Conservation (phyloP, 2,113 vertebrate genomes). For the Rhizomys pruinosus region DNA sequence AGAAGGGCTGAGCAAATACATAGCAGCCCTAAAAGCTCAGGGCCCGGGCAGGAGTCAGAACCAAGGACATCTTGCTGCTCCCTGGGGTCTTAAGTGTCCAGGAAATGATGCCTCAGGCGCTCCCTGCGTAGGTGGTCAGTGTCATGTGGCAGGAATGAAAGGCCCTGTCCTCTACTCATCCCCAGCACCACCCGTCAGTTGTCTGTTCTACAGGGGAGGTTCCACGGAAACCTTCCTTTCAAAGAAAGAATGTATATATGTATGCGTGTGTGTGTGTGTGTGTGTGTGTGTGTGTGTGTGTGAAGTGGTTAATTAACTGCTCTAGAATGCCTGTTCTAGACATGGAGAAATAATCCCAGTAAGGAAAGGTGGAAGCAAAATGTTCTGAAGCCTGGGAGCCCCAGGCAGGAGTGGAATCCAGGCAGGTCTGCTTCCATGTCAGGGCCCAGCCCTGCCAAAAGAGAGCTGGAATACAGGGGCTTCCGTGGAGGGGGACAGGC, state of each 20-base stretch:
- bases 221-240: background rate
- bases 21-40: no score
- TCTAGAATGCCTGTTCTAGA: background rate
- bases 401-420: background rate
- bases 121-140: no score
- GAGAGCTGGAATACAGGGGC: background rate
- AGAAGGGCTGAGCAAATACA: background rate
- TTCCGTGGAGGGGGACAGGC: background rate
- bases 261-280: background rate
- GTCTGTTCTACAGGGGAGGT: background rate
- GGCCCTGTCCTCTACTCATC: background rate
- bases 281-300: background rate
- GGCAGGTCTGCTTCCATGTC: no score
- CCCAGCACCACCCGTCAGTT: background rate
- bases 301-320: background rate
- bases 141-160: background rate
- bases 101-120: background rate
- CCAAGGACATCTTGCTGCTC: background rate
- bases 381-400: background rate
- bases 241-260: background rate
- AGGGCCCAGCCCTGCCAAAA: accelerated
- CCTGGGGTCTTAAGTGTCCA: no score
- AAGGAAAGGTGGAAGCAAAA: background rate
- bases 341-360: background rate
- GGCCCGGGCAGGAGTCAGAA: background rate